These are phyloP conservation scores for Leptoclinus maculatus DNA, from an alignment of 2,797 vertebrate genomes.

Conservation along the genomic window DNA sequence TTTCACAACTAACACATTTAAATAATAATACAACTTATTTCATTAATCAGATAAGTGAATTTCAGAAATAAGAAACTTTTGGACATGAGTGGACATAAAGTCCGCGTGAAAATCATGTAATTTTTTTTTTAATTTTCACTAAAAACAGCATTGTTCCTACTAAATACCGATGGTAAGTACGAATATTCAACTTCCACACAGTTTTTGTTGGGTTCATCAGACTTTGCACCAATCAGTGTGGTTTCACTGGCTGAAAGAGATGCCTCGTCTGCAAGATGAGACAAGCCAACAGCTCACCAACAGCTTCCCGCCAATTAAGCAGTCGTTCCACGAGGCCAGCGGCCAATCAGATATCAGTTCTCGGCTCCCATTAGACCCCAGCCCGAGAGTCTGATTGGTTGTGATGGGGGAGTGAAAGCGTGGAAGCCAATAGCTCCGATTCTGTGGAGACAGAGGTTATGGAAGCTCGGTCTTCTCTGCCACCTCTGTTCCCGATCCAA, in stretches of 20 bases:
- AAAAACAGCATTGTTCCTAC: background rate
- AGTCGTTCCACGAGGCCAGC: conserved; percentile 50
- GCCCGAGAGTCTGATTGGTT: conserved; percentile 61
- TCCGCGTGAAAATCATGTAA: background rate
- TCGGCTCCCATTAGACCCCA: conserved; percentile 43
- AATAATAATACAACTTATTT: background rate
- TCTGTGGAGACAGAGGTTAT: conserved; percentile 54
- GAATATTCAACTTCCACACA: background rate
- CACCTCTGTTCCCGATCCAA: conserved; percentile 55
- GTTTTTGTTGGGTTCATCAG: background rate
- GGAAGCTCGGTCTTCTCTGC: conserved; percentile 49
- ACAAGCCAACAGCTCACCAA: conserved; percentile 26
- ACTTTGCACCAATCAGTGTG: conserved; percentile 14
- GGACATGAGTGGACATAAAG: rapidly evolving
- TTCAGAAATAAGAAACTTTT: background rate
- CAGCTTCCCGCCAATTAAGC: conserved; percentile 61
- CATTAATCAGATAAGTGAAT: background rate
- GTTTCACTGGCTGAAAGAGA: conserved; percentile 18
- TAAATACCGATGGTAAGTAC: no score
- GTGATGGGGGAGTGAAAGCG: conserved; percentile 38
- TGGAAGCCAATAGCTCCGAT: conserved; percentile 56
- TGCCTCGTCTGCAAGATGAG: conserved; percentile 12
- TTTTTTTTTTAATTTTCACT: no score
- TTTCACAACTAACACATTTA: background rate
- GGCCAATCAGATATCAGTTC: conserved; percentile 71